Evolutionary conservation across 2,888 invertebrate genomes (phyloP), one percentile per base, ranked within the genome.

Genomic region (Thymelicus sylvestris): DNA sequence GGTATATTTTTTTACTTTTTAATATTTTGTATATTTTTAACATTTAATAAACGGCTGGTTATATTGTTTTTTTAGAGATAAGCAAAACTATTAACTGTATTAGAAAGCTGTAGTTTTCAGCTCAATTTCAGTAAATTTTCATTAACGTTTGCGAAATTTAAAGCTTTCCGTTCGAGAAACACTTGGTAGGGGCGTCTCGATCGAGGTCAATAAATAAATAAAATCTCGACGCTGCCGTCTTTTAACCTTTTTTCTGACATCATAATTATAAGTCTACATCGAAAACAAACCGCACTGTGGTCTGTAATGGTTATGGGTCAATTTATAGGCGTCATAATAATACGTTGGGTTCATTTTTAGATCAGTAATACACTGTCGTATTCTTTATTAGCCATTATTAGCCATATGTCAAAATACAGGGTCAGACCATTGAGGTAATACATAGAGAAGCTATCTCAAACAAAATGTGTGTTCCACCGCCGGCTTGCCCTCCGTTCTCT

Each of bases 291-390:
- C 91, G 84, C 90, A 86, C 85, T 86, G 84, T 86, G 87, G 89
- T 86, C 77, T 81, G 81, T 90, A 89, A 91, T 90, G 86, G 88
- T 88, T 90, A 90, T 86, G 86, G 86, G 86, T 88, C 89, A 89
- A 91, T 92, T 59, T 91, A 89, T 83, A 89, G 89, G 91, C 90
- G 91, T 91, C 85, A 91, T 92, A 92, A 91, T 92, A 83, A 90
- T 87, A 79, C 78, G 76, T 80, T 81, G 76, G 76, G 72, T 67
- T 74, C 77, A 76, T 76, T 73, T 78, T 80, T 78, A 78, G 77
- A 75, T 75, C 69, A 72, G 76, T 81, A 80, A 80, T 78, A 77
- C 75, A 74, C 69, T 71, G 67, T 67, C 72, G 73, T 78, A 76
- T 77, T 79, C 78, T 80, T 82, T 81, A 79, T 83, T 82, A 82